Evolutionary conservation across 2,888 invertebrate species (phyloP).

Genomic region (Macrosiphum euphorbiae): DNA sequence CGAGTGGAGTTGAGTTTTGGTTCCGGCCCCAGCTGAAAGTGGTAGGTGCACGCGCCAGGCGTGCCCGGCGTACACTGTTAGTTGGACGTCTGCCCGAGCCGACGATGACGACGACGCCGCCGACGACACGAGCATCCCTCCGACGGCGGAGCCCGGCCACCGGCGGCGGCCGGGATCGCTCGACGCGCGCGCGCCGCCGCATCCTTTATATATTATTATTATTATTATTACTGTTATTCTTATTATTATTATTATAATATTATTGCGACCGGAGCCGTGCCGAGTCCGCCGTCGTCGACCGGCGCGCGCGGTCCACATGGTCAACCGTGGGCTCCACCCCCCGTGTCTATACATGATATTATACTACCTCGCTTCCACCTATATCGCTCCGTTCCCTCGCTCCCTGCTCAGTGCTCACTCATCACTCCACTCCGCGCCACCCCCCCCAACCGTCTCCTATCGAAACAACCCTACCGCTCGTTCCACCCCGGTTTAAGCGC

Average conservation of each 20-base stretch:
- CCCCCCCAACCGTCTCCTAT: no score
- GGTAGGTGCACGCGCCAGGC: slow-evolving; percentile 3
- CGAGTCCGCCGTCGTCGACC: background rate
- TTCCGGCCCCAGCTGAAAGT: background rate
- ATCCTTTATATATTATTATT: background rate
- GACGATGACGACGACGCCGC: background rate
- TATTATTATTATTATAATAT: slow-evolving; percentile 3
- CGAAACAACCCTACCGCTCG: background rate
- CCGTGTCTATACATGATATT: background rate
- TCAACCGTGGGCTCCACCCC: background rate
- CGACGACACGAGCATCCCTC: background rate
- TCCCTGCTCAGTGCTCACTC: background rate
- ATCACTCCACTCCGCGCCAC: background rate
- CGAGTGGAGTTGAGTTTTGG: background rate
- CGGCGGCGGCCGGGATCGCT: background rate
- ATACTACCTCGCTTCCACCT: background rate
- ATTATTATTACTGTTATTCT: background rate
- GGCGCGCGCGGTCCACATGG: background rate
- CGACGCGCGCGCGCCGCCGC: background rate
- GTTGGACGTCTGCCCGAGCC: background rate
- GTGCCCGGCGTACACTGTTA: background rate
- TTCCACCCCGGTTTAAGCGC: background rate
- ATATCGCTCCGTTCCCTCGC: background rate
- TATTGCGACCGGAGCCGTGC: background rate
- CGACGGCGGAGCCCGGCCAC: background rate